Evolutionary conservation across 2,888 invertebrate species (phyloP), one percentile per base, ranked within the genome.

Genomic region (Phaedon cochleariae): DNA sequence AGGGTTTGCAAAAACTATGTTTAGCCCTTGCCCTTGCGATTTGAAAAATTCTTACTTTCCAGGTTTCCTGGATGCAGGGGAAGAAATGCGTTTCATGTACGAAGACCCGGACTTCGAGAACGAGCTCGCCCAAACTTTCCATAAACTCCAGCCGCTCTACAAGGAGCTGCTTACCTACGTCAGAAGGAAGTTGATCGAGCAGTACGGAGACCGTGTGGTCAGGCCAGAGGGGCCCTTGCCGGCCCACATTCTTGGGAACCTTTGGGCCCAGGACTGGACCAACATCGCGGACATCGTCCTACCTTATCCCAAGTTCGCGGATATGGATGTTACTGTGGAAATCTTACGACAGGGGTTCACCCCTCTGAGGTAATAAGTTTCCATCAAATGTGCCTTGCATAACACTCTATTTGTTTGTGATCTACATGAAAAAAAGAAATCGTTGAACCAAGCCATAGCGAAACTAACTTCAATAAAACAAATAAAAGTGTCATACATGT

Each of bases 191-290:
- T 81, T 96, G 20, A 82, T 85, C 46, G 80, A 84, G 2, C 76
- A 73, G 60, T 84, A 84, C 67, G 84, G 84, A 5, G 72, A 79
- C 1, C 84, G 86, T 0, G 86, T 86, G 18, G 84, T 88, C 0
- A 68, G 82, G 48, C 71, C 73, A 2, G 90, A 91, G 64, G 94
- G 94, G 0, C 93, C 94, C 0, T 88, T 96, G 60, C 95, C 96
- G 0, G 93, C 93, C 0, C 95, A 96, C 85, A 79, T 96, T 12
- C 80, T 96, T 12, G 95, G 95, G 12, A 92, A 94, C 81, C 89
- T 94, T 88, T 94, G 94, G 94, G 90, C 90, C 0, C 94, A 94
- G 80, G 90, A 90, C 74, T 94, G 94, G 94, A 89, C 89, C 70
- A 89, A 90, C 12, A 88, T 94, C 52, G 88, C 88, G 78, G 91